Evolutionary conservation across 1,140 invertebrate species (phyloP).

Genomic region (Maconellicoccus hirsutus): DNA sequence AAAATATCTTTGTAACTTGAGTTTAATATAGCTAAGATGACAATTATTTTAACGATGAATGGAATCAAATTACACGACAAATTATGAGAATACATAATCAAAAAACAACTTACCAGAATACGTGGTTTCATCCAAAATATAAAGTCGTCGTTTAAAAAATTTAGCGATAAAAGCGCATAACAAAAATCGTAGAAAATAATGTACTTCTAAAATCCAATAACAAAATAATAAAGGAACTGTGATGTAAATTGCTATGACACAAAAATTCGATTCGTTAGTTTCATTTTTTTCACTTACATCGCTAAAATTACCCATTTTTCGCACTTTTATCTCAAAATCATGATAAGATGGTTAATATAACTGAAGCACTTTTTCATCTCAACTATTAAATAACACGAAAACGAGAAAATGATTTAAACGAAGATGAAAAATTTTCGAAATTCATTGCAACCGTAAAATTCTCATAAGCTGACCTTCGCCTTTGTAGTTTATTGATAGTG

Average conservation of each 20-base stretch:
- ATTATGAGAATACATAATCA: too few species aligned
- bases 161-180: conserved; percentile 46
- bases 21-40: too few species aligned
- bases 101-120: conserved; percentile 37
- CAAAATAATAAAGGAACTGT: conserved; percentile 11
- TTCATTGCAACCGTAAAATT: neutral
- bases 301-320: neutral
- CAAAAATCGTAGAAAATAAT: conserved; percentile 54
- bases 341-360: neutral
- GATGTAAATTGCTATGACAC: conserved; percentile 1
- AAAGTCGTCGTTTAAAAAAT: conserved; percentile 47
- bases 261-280: neutral
- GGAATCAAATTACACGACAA: too few species aligned
- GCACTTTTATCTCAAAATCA: neutral
- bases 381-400: neutral
- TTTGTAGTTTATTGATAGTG: neutral
- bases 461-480: neutral
- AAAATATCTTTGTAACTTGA: too few species aligned
- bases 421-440: neutral
- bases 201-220: conserved; percentile 48
- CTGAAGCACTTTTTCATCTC: neutral
- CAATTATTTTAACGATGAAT: too few species aligned
- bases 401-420: neutral
- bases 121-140: conserved; percentile 49
- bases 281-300: neutral